Base-by-base conservation (phyloP, 2,888 invertebrate genomes). In the Blera fallax region DNA sequence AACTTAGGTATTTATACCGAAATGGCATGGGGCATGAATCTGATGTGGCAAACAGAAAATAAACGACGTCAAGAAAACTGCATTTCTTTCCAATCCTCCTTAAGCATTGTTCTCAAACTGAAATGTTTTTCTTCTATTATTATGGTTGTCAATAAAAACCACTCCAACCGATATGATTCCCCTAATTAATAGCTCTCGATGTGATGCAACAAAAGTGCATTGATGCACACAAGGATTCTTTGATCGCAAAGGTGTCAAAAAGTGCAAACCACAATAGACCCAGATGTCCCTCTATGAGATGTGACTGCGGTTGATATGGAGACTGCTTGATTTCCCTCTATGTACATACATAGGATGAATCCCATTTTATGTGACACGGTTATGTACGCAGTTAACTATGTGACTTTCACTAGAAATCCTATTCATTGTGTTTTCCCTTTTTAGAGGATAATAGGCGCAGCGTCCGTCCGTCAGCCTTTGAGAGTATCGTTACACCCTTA, bases 401-500 rank as follows among this genome's bases (percentile, higher is more conserved):
- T 72, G 65, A 81, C 76, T 65, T 69, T 56, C 58, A 65, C 45
- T 56, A 54, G 65, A 70, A 81, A 67, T 67, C 48, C 81, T 81
- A 85, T 85, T 81, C 76, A 80, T 70, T 80, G 74, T 64, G 54
- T 81, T 40, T 74, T 73, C 65, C 60, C 64, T 72, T 70, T 64
- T 60, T 58, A 27, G 52, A 60, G 54, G 65, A 81, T 85, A 85
- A 85, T 85, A 76, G 88, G 87, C 88, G 87, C 81, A 80, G 80
- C 83, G 84, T 85, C 80, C 80, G 69, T 77, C 65, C 54, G 58
- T 56, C 70, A 64, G 58, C 37, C 62, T 76, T 76, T 70, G 67
- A 87, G 84, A 40, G 87, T 79, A 82, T 70, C 72, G 85, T 85
- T 81, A 77, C 87, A 87, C 78, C 85, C 84, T 83, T 78, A 77